Evolutionary conservation across 2,888 invertebrate species (phyloP).

Genomic region (Scaptodrosophila latifasciaeformis): DNA sequence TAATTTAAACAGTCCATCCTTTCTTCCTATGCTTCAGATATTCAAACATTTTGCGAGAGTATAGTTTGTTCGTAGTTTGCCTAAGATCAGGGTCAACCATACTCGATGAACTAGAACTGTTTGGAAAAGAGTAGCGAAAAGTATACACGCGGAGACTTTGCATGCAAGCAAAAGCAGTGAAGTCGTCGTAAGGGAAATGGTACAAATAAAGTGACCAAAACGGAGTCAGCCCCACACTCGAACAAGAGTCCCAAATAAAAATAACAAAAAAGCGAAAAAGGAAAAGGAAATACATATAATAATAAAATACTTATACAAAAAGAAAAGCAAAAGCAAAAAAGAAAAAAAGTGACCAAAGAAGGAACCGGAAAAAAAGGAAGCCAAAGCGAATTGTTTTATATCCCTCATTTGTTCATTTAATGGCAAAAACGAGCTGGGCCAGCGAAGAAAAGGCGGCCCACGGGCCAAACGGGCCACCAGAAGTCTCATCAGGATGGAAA

Average conservation of each 20-base stretch:
- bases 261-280: constrained; percentile 33
- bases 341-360: constrained; percentile 32
- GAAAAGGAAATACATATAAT: constrained; percentile 55
- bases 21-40: too few species aligned
- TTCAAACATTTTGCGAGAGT: too few species aligned
- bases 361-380: constrained; percentile 55
- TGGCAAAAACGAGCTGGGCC: constrained; percentile 64
- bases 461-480: not conserved
- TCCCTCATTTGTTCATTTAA: constrained; percentile 74
- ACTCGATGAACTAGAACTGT: too few species aligned
- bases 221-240: not conserved
- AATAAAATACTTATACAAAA: constrained; percentile 58
- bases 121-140: too few species aligned
- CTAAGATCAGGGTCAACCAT: too few species aligned
- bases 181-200: constrained; percentile 42
- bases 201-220: constrained; percentile 64
- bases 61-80: too few species aligned
- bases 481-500: too few species aligned
- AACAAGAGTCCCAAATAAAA: not conserved
- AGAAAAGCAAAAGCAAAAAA: constrained; percentile 22
- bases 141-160: constrained; percentile 52
- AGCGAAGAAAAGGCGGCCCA: not conserved
- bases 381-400: constrained; percentile 73
- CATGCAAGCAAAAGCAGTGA: constrained; percentile 27
- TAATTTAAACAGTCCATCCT: too few species aligned